Evolutionary conservation across 92 coral and sea anemone genomes (phyloP).

Genomic region (Desmophyllum pertusum): DNA sequence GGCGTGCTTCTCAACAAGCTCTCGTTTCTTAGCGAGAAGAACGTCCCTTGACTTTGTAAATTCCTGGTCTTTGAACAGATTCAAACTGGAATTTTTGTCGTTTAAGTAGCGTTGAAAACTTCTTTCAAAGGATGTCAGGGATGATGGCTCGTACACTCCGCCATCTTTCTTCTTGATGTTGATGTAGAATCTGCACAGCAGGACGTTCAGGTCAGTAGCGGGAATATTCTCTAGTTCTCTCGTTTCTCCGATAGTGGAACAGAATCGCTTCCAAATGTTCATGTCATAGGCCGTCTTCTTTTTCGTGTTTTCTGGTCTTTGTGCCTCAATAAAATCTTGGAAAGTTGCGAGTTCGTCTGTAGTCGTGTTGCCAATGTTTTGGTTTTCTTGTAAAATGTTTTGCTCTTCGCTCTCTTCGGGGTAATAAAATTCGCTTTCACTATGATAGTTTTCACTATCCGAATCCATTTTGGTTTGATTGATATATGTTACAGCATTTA

Average conservation of each 20-base stretch:
- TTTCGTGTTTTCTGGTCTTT: neutral
- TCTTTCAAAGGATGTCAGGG: slow-evolving; percentile 53
- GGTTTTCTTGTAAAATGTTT: no score
- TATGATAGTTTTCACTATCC: no score
- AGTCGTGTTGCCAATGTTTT: no score
- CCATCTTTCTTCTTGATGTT: slow-evolving; percentile 37
- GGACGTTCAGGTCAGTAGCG: neutral
- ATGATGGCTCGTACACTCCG: slow-evolving; percentile 47
- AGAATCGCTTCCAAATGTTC: neutral
- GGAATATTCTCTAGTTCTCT: neutral
- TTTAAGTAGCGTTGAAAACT: slow-evolving; percentile 57
- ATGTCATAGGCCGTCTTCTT: slow-evolving; percentile 9
- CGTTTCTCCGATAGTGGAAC: neutral
- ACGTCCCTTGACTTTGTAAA: slow-evolving; percentile 37
- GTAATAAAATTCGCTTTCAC: no score
- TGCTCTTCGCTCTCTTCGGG: no score
- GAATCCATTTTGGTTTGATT: no score
- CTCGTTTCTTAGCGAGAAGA: slow-evolving; percentile 12
- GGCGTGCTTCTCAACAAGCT: slow-evolving; percentile 13
- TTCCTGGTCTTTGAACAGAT: slow-evolving; percentile 44
- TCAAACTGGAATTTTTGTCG: slow-evolving; percentile 4
- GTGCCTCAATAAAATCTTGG: slow-evolving; percentile 3
- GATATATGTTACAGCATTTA: no score
- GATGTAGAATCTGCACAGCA: slow-evolving; percentile 33
- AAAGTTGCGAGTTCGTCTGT: no score